A percentile compares a stretch with the other conserved stretches of the same genome.
Conservation (phyloP, 2,888 invertebrate genomes). For the Eumerus sabulonum region DNA sequence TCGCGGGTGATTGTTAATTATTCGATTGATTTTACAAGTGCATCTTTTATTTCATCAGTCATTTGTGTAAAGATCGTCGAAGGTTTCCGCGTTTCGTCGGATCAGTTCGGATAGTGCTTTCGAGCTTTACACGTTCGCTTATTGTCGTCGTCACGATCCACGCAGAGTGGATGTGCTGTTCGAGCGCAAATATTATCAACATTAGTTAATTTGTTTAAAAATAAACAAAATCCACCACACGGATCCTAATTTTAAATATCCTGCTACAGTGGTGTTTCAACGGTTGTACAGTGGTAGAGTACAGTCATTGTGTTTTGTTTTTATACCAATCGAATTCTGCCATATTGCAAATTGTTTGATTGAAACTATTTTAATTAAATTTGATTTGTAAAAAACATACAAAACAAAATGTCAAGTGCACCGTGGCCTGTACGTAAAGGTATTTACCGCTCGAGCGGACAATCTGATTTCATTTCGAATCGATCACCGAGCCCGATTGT, state of each 20-base stretch:
- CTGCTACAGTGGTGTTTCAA: conserved; percentile 22
- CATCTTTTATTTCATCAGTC: conserved; percentile 21
- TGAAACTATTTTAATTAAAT: conserved; percentile 36
- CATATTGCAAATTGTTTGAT: conserved; percentile 5
- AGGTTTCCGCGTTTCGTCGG: conserved; percentile 26
- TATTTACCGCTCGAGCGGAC: conserved; percentile 79
- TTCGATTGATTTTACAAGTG: conserved; percentile 15
- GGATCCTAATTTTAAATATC: conserved; percentile 53
- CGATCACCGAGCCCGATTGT: conserved; percentile 79
- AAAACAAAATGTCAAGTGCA: conserved; percentile 80
- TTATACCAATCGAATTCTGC: conserved; percentile 1
- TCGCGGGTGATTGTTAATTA: conserved; percentile 38
- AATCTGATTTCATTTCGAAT: conserved; percentile 78
- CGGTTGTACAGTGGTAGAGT: conserved; percentile 2
- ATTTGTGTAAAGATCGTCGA: conserved; percentile 25
- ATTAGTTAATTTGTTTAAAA: conserved; percentile 67
- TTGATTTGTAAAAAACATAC: neutral
- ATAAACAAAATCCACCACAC: conserved; percentile 51
- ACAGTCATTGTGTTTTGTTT: too few relatives aligned
- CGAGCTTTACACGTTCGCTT: conserved; percentile 19
- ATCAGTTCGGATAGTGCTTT: conserved; percentile 29
- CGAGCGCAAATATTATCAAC: conserved; percentile 48
- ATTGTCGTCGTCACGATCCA: conserved; percentile 21
- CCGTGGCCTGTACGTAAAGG: conserved; percentile 88
- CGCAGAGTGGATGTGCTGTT: conserved; percentile 11